Evolutionary conservation across 2,797 vertebrate genomes (phyloP).

Genomic region (Mycteria americana): DNA sequence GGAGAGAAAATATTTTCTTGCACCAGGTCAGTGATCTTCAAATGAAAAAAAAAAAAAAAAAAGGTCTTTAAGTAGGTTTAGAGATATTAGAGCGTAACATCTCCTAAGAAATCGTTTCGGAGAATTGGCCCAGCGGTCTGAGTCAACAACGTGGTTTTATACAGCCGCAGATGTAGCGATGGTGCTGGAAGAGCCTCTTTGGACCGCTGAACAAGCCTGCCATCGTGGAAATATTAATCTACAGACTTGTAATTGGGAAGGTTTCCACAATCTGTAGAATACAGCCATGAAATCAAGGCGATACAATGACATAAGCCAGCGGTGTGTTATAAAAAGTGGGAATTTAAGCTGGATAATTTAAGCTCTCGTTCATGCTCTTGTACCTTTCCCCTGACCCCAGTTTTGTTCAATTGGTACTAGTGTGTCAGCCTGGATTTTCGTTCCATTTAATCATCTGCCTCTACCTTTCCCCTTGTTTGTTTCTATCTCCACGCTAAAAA

Average conservation of each 20-base stretch:
- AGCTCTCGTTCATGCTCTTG: background rate
- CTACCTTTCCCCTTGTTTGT: slow-evolving; percentile 41
- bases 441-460: slow-evolving; percentile 58
- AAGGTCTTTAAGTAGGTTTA: background rate
- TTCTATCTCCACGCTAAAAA: slow-evolving; percentile 22
- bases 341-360: slow-evolving; percentile 21
- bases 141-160: background rate
- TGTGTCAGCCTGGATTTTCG: slow-evolving; percentile 60
- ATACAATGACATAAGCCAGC: background rate
- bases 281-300: background rate
- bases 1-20: slow-evolving; percentile 67
- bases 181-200: background rate
- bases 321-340: background rate
- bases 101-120: background rate
- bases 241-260: background rate
- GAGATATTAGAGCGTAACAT: background rate
- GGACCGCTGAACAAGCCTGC: background rate
- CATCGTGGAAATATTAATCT: background rate
- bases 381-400: background rate
- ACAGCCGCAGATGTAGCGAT: fast-evolving
- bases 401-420: slow-evolving; percentile 2
- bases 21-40: slow-evolving; percentile 63
- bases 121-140: background rate
- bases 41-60: background rate
- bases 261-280: background rate